Evolutionary conservation across 2,113 vertebrate genomes (phyloP), one percentile per base, ranked within the genome.

Genomic region (Pampusana beccarii): DNA sequence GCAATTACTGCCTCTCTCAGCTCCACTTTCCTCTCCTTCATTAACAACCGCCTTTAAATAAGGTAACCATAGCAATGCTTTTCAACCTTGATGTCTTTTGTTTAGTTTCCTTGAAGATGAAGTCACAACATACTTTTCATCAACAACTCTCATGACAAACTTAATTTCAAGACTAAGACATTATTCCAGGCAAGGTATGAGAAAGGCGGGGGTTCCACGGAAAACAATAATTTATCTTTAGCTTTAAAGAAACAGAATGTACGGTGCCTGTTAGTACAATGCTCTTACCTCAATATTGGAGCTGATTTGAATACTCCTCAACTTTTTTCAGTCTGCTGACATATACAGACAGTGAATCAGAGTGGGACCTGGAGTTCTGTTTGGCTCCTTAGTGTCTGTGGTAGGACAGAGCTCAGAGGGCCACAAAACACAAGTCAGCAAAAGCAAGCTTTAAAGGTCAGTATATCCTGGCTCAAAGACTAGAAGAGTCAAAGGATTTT

Each of bases 71-170:
- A 92, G 95, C 88, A 86, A 90, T 94, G 72, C 82, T 92, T 75
- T 73, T 78, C 90, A 80, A 77, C 60, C 53, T 64, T 28, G 64
- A 61, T 67, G 74, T 57, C 80, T 97, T 97, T 93, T 48, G 38
- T 86, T 95, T 90, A 80, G 86, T 90, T 95, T 86, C 87, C 88
- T 80, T 79, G 91, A 96, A 97, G 92, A 97, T 3, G 4, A 97
- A 96, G 86, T 87, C 67, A 67, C 54, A 75, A 40, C 74, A 79
- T n/a, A 34, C 73, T 60, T 91, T 93, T 86, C 64, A 69, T 50
- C 81, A 93, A 74, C 31, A 90, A 60, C 62, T 53, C 64, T 38
- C 29, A 44, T 11, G 42, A 90, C 62, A 86, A 88, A 93, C 71
- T 81, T 36, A 11, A 34, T 71, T 82, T 82, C 58, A 82, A 54